Percentiles rank a stretch among this genome's conserved stretches.
These are phyloP conservation scores for Leptinotarsa juncta DNA, from an alignment of 2,888 invertebrate species.

Conservation along the genomic window DNA sequence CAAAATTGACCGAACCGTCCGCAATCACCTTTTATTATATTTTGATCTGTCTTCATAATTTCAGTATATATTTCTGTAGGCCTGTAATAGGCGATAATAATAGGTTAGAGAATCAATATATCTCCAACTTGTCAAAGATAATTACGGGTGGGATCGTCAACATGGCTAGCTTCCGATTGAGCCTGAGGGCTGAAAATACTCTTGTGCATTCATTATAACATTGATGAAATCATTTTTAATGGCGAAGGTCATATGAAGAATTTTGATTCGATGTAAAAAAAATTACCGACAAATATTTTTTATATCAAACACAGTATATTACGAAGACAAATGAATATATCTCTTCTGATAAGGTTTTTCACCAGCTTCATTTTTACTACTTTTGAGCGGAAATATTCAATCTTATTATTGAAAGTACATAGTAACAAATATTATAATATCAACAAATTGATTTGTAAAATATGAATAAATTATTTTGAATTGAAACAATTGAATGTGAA, in stretches of 20 bases:
- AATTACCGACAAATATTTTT: too few species aligned
- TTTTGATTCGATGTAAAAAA: neutral
- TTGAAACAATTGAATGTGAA: too few species aligned
- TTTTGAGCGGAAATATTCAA: too few species aligned
- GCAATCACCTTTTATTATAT: constrained; percentile 21
- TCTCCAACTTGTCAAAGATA: constrained; percentile 59
- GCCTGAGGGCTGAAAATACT: constrained; percentile 42
- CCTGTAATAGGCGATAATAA: constrained; percentile 58
- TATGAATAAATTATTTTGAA: too few species aligned
- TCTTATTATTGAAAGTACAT: too few species aligned
- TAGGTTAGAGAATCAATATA: constrained; percentile 57
- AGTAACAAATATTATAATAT: too few species aligned
- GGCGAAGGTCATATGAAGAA: neutral
- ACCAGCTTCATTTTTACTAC: too few species aligned
- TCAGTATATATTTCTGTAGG: constrained; percentile 57
- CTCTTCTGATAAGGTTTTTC: too few species aligned
- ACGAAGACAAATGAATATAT: too few species aligned
- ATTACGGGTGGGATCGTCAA: constrained; percentile 57
- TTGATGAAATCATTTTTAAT: constrained; percentile 11
- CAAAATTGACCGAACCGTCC: constrained; percentile 14
- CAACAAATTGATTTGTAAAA: too few species aligned
- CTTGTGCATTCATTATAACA: constrained; percentile 3
- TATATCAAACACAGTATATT: too few species aligned
- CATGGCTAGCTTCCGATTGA: constrained; percentile 56
- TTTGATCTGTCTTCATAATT: constrained; percentile 47